Base-by-base conservation (phyloP, 2,113 vertebrate species). In the Syrrhaptes paradoxus region DNA sequence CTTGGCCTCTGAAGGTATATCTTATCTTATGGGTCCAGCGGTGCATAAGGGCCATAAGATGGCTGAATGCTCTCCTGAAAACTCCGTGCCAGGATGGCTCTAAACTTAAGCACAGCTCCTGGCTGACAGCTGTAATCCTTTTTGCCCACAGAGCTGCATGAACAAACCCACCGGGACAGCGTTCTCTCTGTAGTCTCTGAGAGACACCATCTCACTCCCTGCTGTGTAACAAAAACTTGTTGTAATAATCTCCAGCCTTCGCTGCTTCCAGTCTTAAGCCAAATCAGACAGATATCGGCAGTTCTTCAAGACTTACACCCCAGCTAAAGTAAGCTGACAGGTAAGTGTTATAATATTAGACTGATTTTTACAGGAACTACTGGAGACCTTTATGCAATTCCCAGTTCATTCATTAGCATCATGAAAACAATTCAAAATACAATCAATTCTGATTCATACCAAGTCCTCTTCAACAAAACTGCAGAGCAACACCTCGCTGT, bases 61-160 rank as follows among this genome's bases (percentile, higher is more conserved):
- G 38, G 31, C 55, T 43, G 20, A 14, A 51, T 3, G 43, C 36
- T 38, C 26, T 31, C n/a, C 3, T 6, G 7, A 34, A 46, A 31
- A 31, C 52, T 2, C 6, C 0, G 24, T 26, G 17, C 46, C 41
- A 25, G 34, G 29, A 14, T 3, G 25, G 67, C 7, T 38, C 38
- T 18, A 17, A 38, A 13, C 36, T 59, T 59, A 7, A 31, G 54
- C 79, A 4, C 63, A 22, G 48, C 63, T 31, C n/a, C 41, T 17
- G 25, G 18, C 48, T 49, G 58, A 45, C 70, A 28, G 45, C 52
- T 16, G 2, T 5, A 7, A 46, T 28, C 32, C 28, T 17, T 66
- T 31, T 24, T 45, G 29, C 68, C 61, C 4, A 0, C 32, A 17
- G 31, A 49, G 43, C 32, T 1, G 2, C 9, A 28, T 1, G 4